Base-by-base conservation (phyloP, 2,113 vertebrate species). In the Lepisosteus osseus region DNA sequence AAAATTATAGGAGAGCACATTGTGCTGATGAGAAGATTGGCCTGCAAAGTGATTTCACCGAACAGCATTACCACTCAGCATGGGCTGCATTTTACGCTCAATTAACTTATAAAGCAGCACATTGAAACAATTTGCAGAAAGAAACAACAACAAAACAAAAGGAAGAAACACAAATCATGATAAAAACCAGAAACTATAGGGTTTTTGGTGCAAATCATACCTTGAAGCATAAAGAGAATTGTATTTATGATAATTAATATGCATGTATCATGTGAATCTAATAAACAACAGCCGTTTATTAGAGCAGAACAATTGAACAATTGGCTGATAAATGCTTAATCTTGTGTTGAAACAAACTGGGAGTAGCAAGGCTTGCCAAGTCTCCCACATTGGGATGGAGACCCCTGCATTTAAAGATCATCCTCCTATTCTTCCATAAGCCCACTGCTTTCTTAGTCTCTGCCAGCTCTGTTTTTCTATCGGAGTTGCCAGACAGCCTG, bases 391-490 rank as follows among this genome's bases (percentile, higher is more conserved):
- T 67, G 77, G 80, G 78, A 86, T 71, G 79, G 86, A 80, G 80
- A 84, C 78, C 85, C 79, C 79, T 87, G 78, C 82, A 82, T 84
- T 77, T 72, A 77, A 82, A 85, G 87, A 90, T 89, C 85, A 86
- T 88, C 86, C 81, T 87, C 80, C 85, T 84, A 81, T 85, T 89
- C 86, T 85, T 88, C 85, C 83, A 81, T 69, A 79, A 88, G 87
- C 86, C 85, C 86, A 83, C 84, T 69, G 78, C 78, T 86, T 78
- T 82, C 82, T 89, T 70, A 79, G 85, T 87, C 86, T 64, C 76
- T 88, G 89, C 87, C 88, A 90, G 87, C 83, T 71, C 80, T 47
- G 77, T 11, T 82, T 77, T 88, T 89, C 90, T 93, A 92, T 91
- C 90, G 84, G 87, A 83, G 82, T 65, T 78, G 81, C 86, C 90